Evolutionary conservation across 2,888 invertebrate species (phyloP).

Genomic region (Latheticus oryzae): DNA sequence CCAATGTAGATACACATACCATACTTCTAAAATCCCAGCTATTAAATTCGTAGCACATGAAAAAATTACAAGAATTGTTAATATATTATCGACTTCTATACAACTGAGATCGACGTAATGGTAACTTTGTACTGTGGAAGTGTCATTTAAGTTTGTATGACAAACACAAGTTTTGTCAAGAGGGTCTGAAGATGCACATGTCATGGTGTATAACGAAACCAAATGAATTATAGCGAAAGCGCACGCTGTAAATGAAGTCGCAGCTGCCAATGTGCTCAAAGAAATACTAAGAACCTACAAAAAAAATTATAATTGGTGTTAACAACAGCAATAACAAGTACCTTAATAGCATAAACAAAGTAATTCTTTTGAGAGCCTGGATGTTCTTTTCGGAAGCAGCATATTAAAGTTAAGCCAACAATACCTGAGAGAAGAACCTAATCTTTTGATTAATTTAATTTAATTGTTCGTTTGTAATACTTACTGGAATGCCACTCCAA

Average conservation of each 20-base stretch:
- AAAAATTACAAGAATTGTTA: conserved; percentile 62
- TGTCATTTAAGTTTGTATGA: conserved; percentile 47
- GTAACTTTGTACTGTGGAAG: conserved; percentile 54
- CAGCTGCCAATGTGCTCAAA: conserved; percentile 61
- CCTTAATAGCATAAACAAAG: conserved; percentile 63
- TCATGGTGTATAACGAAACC: conserved; percentile 60
- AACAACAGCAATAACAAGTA: conserved; percentile 47
- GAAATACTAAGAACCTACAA: conserved; percentile 64
- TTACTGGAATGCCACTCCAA: conserved; percentile 75
- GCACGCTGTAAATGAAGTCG: conserved; percentile 62
- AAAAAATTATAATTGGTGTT: conserved; percentile 34
- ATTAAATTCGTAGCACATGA: conserved; percentile 62
- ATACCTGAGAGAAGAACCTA: conserved; percentile 64
- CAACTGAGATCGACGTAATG: conserved; percentile 66
- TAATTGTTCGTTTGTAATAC: conserved; percentile 41
- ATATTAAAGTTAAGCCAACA: conserved; percentile 62
- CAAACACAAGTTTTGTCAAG: conserved; percentile 65
- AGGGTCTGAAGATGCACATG: conserved; percentile 61
- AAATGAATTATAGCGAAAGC: conserved; percentile 64
- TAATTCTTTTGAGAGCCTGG: conserved; percentile 63
- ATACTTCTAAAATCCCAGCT: conserved; percentile 61
- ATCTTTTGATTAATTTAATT: conserved; percentile 31
- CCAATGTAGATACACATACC: conserved; percentile 67
- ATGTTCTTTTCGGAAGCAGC: conserved; percentile 64
- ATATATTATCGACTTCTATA: conserved; percentile 63